Evolutionary conservation across 2,113 vertebrate species (phyloP).

Genomic region (Phalacrocorax pelagicus): DNA sequence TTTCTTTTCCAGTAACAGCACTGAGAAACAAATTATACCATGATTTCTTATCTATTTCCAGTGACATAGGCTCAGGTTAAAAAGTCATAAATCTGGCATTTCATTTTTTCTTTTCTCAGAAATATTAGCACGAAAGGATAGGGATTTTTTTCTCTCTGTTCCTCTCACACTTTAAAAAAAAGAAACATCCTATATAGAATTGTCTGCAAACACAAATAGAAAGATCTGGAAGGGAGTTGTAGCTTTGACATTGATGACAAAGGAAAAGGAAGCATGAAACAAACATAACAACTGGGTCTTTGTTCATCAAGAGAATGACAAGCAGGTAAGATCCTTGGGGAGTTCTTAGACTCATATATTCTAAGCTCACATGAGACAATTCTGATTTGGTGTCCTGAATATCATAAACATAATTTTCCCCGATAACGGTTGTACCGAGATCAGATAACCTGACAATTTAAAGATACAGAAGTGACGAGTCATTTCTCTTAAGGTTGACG

Average conservation of each 20-base stretch:
- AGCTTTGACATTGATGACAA: not conserved
- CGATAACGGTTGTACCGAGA: not conserved
- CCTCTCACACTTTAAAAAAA: not conserved
- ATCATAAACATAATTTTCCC: not conserved
- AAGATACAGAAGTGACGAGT: not conserved
- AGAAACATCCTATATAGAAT: not conserved
- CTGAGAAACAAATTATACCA: not conserved
- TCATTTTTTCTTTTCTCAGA: not conserved
- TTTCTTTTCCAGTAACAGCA: constrained; percentile 13
- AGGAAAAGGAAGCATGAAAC: not conserved
- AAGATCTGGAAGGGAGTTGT: not conserved
- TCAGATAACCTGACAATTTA: not conserved
- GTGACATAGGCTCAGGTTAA: not conserved
- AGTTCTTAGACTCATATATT: not conserved
- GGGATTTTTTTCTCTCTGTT: not conserved
- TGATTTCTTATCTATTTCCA: constrained; percentile 15
- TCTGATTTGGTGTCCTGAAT: not conserved
- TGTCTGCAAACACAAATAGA: not conserved
- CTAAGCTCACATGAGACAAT: not conserved
- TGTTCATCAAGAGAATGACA: not conserved
- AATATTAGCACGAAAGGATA: not conserved
- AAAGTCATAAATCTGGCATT: not conserved
- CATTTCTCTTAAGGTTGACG: not conserved
- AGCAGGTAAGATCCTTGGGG: not conserved
- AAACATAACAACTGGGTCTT: not conserved